phyloP scores from a whole-genome alignment of 1,140 invertebrate genomes.

The Bombus impatiens region DNA sequence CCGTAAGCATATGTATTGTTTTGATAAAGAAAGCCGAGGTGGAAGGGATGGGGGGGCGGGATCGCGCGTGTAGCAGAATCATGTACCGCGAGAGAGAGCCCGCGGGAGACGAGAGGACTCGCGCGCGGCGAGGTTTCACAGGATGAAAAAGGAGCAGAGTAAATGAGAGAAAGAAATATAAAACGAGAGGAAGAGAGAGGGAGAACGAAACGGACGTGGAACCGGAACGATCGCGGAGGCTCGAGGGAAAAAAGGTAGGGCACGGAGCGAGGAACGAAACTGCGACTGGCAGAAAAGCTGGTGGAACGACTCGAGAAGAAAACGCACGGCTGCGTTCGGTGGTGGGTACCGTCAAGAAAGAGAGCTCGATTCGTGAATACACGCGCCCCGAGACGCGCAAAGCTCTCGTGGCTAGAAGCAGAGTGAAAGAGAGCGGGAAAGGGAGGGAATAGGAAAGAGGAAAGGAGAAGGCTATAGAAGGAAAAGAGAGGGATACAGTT shows the following conservation, averaged over 20 bases:
- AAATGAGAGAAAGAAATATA: constrained; percentile 4
- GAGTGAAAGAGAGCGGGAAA: constrained; percentile 9
- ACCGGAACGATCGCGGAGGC: constrained; percentile 60
- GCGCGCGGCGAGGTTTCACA: constrained; percentile 16
- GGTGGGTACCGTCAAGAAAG: constrained; percentile 33
- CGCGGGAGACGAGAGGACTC: constrained; percentile 5
- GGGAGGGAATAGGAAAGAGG: not conserved
- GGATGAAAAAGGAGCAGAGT: not conserved
- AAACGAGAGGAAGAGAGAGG: constrained; percentile 7
- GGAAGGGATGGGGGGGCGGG: not conserved
- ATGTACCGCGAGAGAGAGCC: not conserved
- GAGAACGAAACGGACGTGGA: constrained; percentile 46
- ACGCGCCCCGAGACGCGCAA: constrained; percentile 46
- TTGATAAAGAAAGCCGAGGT: constrained; percentile 33
- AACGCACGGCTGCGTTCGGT: constrained; percentile 58
- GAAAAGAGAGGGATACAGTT: not conserved
- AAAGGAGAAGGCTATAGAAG: not conserved
- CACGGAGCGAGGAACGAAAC: constrained; percentile 41
- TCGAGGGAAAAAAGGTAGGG: constrained; percentile 42
- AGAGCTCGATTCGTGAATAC: constrained; percentile 45
- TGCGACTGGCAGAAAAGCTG: constrained; percentile 62
- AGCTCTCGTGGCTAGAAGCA: constrained; percentile 27
- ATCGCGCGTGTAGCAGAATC: constrained; percentile 12
- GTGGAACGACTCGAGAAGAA: constrained; percentile 59
- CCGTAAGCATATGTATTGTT: constrained; percentile 55